Evolutionary conservation across 2,113 vertebrate genomes (phyloP).

Genomic region (Tragelaphus imberbis): DNA sequence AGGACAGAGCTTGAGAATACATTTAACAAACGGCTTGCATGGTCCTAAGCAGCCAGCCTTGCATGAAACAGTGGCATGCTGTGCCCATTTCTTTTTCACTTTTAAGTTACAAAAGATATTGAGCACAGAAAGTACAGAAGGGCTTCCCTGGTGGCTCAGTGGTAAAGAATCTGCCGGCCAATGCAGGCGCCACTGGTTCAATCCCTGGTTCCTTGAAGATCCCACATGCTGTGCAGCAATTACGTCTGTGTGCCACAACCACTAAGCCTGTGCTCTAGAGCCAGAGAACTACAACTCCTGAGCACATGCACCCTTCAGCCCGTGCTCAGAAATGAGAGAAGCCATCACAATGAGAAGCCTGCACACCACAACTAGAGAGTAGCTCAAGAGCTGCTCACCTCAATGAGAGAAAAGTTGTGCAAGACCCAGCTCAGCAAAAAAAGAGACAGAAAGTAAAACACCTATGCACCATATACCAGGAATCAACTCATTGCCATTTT

Average conservation of each 20-base stretch:
- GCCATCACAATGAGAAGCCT: not conserved
- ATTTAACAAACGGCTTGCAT: not conserved
- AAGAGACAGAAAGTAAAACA: not conserved
- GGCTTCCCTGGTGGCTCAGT: not conserved
- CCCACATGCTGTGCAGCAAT: not conserved
- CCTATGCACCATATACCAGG: not conserved
- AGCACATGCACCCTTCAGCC: rapidly evolving
- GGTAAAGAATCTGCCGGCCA: not conserved
- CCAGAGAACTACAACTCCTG: not conserved
- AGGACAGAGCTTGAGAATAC: not conserved
- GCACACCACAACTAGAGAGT: not conserved
- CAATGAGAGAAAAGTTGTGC: not conserved
- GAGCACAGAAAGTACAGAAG: not conserved
- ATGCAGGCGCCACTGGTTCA: not conserved
- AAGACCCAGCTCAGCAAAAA: not conserved
- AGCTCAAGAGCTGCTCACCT: not conserved
- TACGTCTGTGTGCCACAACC: not conserved
- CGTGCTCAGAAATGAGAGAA: not conserved
- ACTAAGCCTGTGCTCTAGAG: not conserved
- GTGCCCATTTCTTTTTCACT: not conserved
- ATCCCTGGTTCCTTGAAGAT: not conserved
- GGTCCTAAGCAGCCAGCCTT: not conserved
- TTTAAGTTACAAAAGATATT: not conserved
- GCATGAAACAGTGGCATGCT: not conserved
- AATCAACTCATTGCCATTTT: not conserved